phyloP scores from a whole-genome alignment of 2,888 invertebrate genomes.

The Drosophila austrosaltans region DNA sequence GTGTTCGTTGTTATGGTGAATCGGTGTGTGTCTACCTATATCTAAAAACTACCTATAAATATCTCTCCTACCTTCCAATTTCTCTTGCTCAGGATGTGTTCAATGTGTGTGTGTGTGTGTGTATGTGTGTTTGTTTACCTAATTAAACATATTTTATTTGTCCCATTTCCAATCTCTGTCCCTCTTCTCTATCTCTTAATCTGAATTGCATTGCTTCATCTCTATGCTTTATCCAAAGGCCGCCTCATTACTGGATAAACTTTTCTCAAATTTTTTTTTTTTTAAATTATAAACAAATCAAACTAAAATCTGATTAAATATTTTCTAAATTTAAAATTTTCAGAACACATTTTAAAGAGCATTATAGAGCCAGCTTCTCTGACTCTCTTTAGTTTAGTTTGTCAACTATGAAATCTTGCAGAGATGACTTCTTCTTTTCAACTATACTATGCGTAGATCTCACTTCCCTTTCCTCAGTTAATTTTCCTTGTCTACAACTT shows the following conservation, averaged over 20 bases:
- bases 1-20: conserved; percentile 23
- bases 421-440: background rate
- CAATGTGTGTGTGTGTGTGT: background rate
- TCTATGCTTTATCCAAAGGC: background rate
- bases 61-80: background rate
- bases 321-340: too few relatives aligned
- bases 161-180: conserved; percentile 8
- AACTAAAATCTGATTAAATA: too few relatives aligned
- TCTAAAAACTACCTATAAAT: background rate
- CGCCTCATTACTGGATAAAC: too few relatives aligned
- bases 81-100: conserved; percentile 4
- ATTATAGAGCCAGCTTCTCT: background rate
- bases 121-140: background rate
- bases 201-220: conserved; percentile 1
- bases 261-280: too few relatives aligned
- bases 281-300: too few relatives aligned
- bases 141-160: background rate
- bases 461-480: conserved; percentile 4
- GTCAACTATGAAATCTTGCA: background rate
- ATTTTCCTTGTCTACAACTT: background rate
- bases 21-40: conserved; percentile 19
- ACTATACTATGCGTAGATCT: background rate
- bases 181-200: conserved; percentile 13
- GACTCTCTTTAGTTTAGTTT: background rate
- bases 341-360: too few relatives aligned